These are phyloP conservation scores for Whitmania pigra DNA, from an alignment of 1,140 invertebrate genomes.

Conservation along the genomic window DNA sequence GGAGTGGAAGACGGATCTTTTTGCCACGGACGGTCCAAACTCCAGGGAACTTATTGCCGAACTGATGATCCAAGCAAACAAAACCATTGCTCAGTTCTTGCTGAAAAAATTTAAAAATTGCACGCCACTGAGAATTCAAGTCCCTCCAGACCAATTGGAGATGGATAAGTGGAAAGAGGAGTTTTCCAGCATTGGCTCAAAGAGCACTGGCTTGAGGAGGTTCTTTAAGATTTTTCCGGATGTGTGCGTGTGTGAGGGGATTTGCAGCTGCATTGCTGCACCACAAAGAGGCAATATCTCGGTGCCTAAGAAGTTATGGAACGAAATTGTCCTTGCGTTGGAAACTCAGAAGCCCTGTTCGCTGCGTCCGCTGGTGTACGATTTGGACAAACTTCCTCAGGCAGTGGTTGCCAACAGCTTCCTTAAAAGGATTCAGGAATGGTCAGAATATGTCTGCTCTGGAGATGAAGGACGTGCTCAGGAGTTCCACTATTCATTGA, in stretches of 20 bases:
- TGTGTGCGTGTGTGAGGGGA: slow-evolving; percentile 21
- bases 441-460: slow-evolving; percentile 17
- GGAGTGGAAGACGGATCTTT: neutral
- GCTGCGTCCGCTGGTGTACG: too few species aligned
- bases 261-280: neutral
- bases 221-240: slow-evolving; percentile 24
- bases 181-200: slow-evolving; percentile 1
- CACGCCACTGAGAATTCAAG: slow-evolving; percentile 32
- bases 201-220: slow-evolving; percentile 22
- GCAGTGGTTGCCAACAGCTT: neutral
- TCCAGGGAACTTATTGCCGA: slow-evolving; percentile 34
- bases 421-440: slow-evolving; percentile 12
- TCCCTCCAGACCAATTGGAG: slow-evolving; percentile 26
- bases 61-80: slow-evolving; percentile 33
- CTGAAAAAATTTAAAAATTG: slow-evolving; percentile 27
- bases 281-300: neutral
- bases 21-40: slow-evolving; percentile 22
- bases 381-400: slow-evolving; percentile 8
- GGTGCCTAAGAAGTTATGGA: neutral
- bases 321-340: neutral
- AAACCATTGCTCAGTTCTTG: slow-evolving; percentile 31
- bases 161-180: slow-evolving; percentile 31
- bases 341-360: neutral
- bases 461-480: slow-evolving; percentile 11
- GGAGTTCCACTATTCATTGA: slow-evolving; percentile 27